These are phyloP conservation scores for Celastrina argiolus DNA, from an alignment of 2,888 invertebrate genomes.

Conservation along the genomic window DNA sequence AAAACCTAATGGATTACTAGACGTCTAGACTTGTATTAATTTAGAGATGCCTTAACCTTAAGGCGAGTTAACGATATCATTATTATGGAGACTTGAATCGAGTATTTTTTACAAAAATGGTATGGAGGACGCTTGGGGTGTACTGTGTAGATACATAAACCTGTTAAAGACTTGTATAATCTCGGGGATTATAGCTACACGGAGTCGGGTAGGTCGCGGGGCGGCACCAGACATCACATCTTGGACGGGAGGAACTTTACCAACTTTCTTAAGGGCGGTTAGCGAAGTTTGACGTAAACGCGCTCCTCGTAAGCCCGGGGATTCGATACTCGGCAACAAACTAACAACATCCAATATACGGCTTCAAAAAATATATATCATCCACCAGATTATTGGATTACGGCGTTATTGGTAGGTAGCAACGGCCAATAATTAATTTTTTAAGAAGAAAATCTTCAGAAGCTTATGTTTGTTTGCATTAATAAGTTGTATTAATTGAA, in stretches of 20 bases:
- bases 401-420: neutral
- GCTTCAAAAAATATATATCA: conserved; percentile 31
- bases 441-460: neutral
- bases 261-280: conserved; percentile 75
- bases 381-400: conserved; percentile 15
- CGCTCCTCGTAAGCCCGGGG: conserved; percentile 69
- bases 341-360: conserved; percentile 56
- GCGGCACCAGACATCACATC: conserved; percentile 58
- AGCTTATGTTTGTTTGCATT: neutral
- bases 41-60: too few species aligned
- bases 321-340: conserved; percentile 63
- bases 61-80: too few species aligned
- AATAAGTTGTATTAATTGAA: too few species aligned
- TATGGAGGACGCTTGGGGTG: neutral
- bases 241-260: conserved; percentile 66
- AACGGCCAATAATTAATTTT: neutral
- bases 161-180: conserved; percentile 71
- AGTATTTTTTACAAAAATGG: neutral
- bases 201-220: conserved; percentile 49
- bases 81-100: too few species aligned
- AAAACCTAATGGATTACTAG: too few species aligned
- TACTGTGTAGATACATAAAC: conserved; percentile 58
- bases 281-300: conserved; percentile 74
- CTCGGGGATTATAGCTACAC: conserved; percentile 73
- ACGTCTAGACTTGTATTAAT: too few species aligned